phyloP scores from a whole-genome alignment of 2,888 invertebrate species.

The Schizotus pectinicornis region DNA sequence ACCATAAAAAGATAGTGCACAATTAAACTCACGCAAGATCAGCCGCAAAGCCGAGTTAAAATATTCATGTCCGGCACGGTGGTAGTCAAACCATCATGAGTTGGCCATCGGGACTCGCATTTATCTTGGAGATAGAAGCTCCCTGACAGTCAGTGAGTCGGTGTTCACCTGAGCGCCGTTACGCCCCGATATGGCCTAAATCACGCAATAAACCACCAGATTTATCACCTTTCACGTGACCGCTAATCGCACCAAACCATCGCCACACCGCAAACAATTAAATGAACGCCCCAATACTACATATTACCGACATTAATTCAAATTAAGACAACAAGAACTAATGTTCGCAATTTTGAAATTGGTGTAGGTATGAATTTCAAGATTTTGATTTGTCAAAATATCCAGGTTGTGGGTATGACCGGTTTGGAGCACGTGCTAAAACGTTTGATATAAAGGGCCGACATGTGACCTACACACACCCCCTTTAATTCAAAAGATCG shows the following conservation, averaged over 20 bases:
- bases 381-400: too few relatives aligned
- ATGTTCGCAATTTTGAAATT: too few relatives aligned
- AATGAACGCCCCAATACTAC: too few relatives aligned
- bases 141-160: slow-evolving; percentile 41
- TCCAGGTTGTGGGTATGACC: too few relatives aligned
- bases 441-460: slow-evolving; percentile 27
- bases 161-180: slow-evolving; percentile 46
- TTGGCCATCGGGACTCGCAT: slow-evolving; percentile 43
- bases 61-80: slow-evolving; percentile 43
- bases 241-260: slow-evolving; percentile 26
- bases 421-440: slow-evolving; percentile 22
- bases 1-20: slow-evolving; percentile 33
- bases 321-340: too few relatives aligned
- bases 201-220: slow-evolving; percentile 48
- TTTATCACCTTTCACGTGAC: slow-evolving; percentile 47
- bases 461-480: slow-evolving; percentile 31
- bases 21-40: slow-evolving; percentile 41
- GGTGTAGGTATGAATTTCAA: too few relatives aligned
- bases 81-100: slow-evolving; percentile 43
- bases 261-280: slow-evolving; percentile 10
- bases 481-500: slow-evolving; percentile 28
- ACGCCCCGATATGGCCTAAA: slow-evolving; percentile 39
- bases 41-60: slow-evolving; percentile 41
- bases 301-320: too few relatives aligned
- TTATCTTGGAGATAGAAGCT: slow-evolving; percentile 47